Base-by-base conservation (phyloP, 2,113 vertebrate genomes). In the Progne subis region DNA sequence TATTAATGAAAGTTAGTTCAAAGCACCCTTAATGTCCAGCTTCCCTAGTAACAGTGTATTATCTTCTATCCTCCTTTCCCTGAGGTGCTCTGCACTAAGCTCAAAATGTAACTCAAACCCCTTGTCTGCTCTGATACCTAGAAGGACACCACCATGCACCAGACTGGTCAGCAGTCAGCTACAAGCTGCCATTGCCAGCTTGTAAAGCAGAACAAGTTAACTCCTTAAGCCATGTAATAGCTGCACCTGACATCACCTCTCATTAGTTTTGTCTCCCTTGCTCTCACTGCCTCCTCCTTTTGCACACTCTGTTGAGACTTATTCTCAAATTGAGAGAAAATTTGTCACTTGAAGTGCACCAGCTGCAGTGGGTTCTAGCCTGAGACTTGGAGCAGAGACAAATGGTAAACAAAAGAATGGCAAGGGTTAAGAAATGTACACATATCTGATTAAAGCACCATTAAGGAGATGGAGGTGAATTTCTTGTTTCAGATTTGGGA, bases 1-100 rank as follows among this genome's bases (percentile, higher is more conserved):
- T 95, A 92, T 84, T 91, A 61, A 92, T 56, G 80, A 93, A 86
- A 93, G 14, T 82, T 70, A 65, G 47, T 91, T 95, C 76, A 96
- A 96, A 93, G 88, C 44, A 95, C 12, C 7, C n/a, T 60, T 94
- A 90, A 94, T 57, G 90, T 95, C 95, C 94, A 93, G 60, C 28
- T 81, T 94, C 39, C 44, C 76, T 77, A 94, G 83, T 86, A 94
- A 80, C 52, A 78, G 16, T 18, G 12, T 14, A 91, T 67, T 88
- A 70, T 46, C 71, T 46, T 63, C 79, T 67, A 7, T 29, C 56
- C 76, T 88, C 68, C 82, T 74, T 64, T 78, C 74, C 86, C 81
- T 2, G 3, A 85, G 68, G 85, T 78, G 39, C 64, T 80, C 39
- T 47, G 32, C 50, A 47, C 16, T 55, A 80, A 85, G 47, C 39